Base-by-base conservation (phyloP, 2,113 vertebrate genomes). In the Casuarius casuarius region DNA sequence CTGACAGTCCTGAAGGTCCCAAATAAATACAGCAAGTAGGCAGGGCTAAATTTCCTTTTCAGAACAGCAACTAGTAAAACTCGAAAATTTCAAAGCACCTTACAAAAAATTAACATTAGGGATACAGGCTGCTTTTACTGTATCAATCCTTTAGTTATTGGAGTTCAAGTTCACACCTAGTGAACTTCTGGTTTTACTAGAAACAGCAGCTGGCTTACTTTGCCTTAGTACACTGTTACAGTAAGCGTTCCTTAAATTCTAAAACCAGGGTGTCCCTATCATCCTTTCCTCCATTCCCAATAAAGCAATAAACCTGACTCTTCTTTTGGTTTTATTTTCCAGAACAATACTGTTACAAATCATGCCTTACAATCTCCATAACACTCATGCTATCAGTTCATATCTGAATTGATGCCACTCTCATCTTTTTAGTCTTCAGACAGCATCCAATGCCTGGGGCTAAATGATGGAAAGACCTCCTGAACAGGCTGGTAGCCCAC, bases 11-110 rank as follows among this genome's bases (percentile, higher is more conserved):
- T 28, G 29, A 78, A 52, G 38, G 16, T 84, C 66, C 80, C 56
- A 33, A 89, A 66, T 52, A 94, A 78, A 78, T 16, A 75, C 17
- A 68, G 38, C 3, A 7, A 87, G 58, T 26, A 66, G 28, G 31
- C 70, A 89, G 33, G 78, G 70, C 33, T 84, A 61, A 66, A 87
- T 76, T 84, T 87, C 35, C 15, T 58, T 84, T 72, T 61, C 46
- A 63, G 46, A 93, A 46, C 74, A 90, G 94, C 6, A 92, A 76
- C 68, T 79, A 74, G 59, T 84, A 86, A 96, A 63, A 80, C 29
- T 0, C 10, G 65, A 71, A 71, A 74, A 88, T 82, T 80, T 81
- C 83, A 71, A 89, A 92, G 61, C 83, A 74, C 2, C 0, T 73
- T 65, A 93, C 28, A 76, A 74, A 94, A 94, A 84, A 46, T 16